These are phyloP conservation scores for Miniopterus natalensis DNA, from an alignment of 2,113 vertebrate species.

Conservation along the genomic window DNA sequence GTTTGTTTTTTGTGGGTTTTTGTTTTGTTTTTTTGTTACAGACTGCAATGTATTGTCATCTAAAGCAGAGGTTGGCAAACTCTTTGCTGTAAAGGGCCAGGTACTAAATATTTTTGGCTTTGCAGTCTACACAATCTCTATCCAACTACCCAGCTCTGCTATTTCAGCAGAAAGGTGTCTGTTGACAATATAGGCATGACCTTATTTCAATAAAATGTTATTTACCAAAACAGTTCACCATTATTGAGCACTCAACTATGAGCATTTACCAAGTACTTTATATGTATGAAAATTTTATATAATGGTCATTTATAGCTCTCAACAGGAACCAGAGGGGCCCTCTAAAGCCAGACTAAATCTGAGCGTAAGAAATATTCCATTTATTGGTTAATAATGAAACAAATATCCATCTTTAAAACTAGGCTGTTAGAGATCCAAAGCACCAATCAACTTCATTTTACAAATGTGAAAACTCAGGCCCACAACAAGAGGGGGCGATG, in stretches of 20 bases:
- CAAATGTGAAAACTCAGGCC: not conserved
- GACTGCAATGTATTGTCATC: not conserved
- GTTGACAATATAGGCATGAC: not conserved
- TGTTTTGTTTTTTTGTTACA: not conserved
- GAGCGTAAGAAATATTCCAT: not conserved
- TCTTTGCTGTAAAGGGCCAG: not conserved
- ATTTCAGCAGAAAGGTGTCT: not conserved
- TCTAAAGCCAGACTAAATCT: not conserved
- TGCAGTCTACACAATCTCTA: not conserved
- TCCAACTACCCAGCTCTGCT: not conserved
- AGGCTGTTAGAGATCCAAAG: conserved; percentile 2
- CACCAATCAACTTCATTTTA: not conserved
- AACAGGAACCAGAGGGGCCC: not conserved
- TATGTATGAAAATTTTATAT: not conserved
- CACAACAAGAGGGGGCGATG: not conserved
- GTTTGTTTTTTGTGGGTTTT: not conserved
- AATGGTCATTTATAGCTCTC: conserved; percentile 14
- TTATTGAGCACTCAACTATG: not conserved
- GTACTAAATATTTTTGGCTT: not conserved
- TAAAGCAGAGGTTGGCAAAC: not conserved
- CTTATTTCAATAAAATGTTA: not conserved
- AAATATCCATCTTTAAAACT: not conserved
- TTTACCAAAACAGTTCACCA: conserved; percentile 22
- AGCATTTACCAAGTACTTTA: not conserved
- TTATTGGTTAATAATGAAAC: not conserved